Evolutionary conservation across 2,113 vertebrate species (phyloP), one percentile per base, ranked within the genome.

Genomic region (Spermophilus dauricus): DNA sequence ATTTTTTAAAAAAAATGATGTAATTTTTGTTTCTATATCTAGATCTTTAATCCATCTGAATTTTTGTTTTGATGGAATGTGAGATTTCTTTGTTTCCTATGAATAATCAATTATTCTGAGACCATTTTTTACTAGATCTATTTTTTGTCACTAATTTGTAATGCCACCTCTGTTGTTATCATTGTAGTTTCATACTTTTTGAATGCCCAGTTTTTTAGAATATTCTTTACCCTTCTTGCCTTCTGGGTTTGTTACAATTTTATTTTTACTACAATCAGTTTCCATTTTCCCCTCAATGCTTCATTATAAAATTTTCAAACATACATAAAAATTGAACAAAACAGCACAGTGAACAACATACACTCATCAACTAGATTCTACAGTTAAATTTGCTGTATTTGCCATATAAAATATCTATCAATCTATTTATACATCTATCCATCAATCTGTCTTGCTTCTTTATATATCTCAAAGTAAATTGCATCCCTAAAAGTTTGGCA

Each of bases 21-120:
- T 8, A 61, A 34, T 58, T 91, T 76, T 87, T 93, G 12, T 39
- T 90, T 90, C 91, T 84, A 69, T 7, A 85, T 91, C 17, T 69
- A 95, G 18, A 53, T 84, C 39, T 80, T 96, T 42, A 81, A 88
- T 87, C 67, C 65, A 91, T 77, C 75, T 80, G 77, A 24, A 51
- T 85, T 94, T 88, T 76, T 76, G 61, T 91, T 86, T 85, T 89
- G 63, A 67, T 18, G 73, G 42, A 91, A 8, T 86, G 39, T 75
- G 48, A 88, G 37, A 69, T 93, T 13, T 42, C 24, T 61, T 78
- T 67, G 77, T 87, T 75, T 82, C 22, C 61, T 30, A 53, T 85
- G 24, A 48, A 63, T 30, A 77, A 18, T 48, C 42, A 76, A 26
- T 82, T 83, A 20, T 83, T 89, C 45, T 58, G 61, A 26, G 26